A percentile compares a stretch with the other conserved stretches of the same genome.
These are phyloP conservation scores for Eulimnadia texana DNA, from an alignment of 1,140 invertebrate genomes.

Conservation along the genomic window DNA sequence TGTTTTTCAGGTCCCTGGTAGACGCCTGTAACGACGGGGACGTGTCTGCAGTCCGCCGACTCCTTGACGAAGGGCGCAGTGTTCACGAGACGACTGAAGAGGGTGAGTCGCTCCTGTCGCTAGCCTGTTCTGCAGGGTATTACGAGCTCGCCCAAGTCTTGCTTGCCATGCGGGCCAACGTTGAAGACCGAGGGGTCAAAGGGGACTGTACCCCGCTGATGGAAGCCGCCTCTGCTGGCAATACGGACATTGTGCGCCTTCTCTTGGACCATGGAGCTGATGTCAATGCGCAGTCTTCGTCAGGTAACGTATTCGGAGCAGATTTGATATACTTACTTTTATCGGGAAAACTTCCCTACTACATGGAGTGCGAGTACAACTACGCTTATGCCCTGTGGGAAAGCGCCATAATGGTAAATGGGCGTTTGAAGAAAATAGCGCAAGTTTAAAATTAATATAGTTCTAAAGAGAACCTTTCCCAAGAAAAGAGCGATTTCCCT, in stretches of 20 bases:
- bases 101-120: slow-evolving; percentile 76
- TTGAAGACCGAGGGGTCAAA: slow-evolving; percentile 88
- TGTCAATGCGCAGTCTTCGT: slow-evolving; percentile 89
- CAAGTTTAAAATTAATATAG: no score
- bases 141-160: slow-evolving; percentile 86
- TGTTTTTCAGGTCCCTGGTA: slow-evolving; percentile 56
- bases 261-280: slow-evolving; percentile 83
- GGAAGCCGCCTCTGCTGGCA: slow-evolving; percentile 89
- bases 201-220: slow-evolving; percentile 92
- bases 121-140: slow-evolving; percentile 85
- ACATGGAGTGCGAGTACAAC: no score
- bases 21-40: slow-evolving; percentile 86
- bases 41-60: slow-evolving; percentile 67
- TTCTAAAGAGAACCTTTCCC: no score
- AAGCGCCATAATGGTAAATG: no score
- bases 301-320: slow-evolving; percentile 52
- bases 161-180: slow-evolving; percentile 91
- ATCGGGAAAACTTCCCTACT: no score
- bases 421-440: no score
- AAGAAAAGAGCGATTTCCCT: no score
- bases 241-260: slow-evolving; percentile 84
- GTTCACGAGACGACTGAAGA: slow-evolving; percentile 87
- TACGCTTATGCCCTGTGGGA: no score
- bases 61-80: slow-evolving; percentile 77
- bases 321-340: no score